phyloP scores from a whole-genome alignment of 2,888 invertebrate genomes.

The Molorchus minor region DNA sequence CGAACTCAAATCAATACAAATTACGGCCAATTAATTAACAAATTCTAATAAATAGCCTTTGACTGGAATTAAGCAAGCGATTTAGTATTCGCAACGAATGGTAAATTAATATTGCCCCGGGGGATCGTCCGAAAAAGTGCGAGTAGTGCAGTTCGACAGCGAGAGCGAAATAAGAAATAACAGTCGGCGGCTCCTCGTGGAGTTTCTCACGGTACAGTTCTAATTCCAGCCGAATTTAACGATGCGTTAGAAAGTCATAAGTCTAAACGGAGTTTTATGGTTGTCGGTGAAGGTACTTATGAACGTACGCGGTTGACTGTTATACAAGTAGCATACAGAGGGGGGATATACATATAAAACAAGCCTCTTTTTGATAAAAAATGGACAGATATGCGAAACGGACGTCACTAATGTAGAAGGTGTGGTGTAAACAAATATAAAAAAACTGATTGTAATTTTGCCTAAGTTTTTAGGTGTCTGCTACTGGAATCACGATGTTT shows the following conservation, averaged over 20 bases:
- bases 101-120: constrained; percentile 38
- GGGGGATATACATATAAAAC: no score
- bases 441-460: no score
- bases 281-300: constrained; percentile 25
- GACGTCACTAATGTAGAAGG: no score
- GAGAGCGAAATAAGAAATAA: constrained; percentile 25
- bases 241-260: constrained; percentile 48
- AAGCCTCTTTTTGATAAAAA: no score
- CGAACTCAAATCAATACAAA: constrained; percentile 5
- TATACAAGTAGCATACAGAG: constrained; percentile 26
- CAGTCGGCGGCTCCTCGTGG: constrained; percentile 22
- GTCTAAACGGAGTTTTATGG: constrained; percentile 35
- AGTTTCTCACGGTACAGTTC: constrained; percentile 48
- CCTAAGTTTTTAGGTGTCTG: no score
- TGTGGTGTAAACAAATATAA: no score
- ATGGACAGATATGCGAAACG: no score
- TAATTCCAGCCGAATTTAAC: constrained; percentile 45
- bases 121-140: constrained; percentile 35
- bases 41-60: constrained; percentile 27
- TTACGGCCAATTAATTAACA: constrained; percentile 23
- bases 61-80: constrained; percentile 26
- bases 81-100: constrained; percentile 35
- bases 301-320: constrained; percentile 31
- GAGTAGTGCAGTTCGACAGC: constrained; percentile 37
- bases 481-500: no score